Base-by-base conservation (phyloP, 64 coral and sea anemone genomes). In the Porites australiensis region DNA sequence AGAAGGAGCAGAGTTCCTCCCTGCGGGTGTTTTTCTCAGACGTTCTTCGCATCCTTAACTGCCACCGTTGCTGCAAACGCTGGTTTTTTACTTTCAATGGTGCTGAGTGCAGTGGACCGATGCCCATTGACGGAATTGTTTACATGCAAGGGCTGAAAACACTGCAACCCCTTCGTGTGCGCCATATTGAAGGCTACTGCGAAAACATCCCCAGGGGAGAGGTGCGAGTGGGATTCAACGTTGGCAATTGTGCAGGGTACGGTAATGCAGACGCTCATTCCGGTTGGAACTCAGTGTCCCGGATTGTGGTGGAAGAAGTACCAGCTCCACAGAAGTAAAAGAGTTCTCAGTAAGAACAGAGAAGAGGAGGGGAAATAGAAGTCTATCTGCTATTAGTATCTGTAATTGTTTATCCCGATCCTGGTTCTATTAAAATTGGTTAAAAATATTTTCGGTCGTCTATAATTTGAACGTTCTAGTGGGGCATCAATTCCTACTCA, bases 51-150 rank as follows among this genome's bases (percentile, higher is more conserved):
- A 77, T 89, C 13, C 3, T 8, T 1, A 16, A 46, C 51, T 89
- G 87, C 74, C 12, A 44, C 2, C 0, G 0, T 0, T 89, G 87
- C 11, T 89, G 87, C 67, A 89, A 89, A 55, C 87, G 87, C n/a
- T 89, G 87, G 87, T 89, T 89, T 12, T 89, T 89, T 52, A 89
- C 72, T 6, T 89, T 89, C 23, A 89, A 89, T 48, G 87, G 72
- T 15, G 57, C 15, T 64, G 87, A 89, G 51, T 89, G 87, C 43
- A 27, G 53, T 11, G 54, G 47, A 7, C 87, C 87, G n/a, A 12
- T 63, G 51, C 51, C 87, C 9, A 75, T 88, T 61, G 54, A 57
- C 19, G 88, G 88, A 0, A 1, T 90, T 37, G 14, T 90, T 18
- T 80, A 90, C 64, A 14, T 81, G 45, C 6, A 9, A 0, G 20